Conservation (phyloP, 1,140 invertebrate genomes). For the Lanistes nyassanus region DNA sequence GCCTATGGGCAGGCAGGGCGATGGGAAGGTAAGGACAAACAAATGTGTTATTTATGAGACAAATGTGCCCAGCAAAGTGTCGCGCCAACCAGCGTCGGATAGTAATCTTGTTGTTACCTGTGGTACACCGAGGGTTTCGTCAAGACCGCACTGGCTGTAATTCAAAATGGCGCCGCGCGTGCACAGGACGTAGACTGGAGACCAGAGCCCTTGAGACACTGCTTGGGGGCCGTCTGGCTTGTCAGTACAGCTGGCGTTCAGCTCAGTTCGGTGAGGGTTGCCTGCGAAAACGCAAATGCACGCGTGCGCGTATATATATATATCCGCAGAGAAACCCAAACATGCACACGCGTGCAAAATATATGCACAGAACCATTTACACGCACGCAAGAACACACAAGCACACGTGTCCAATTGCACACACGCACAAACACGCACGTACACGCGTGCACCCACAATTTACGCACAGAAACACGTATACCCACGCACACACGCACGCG, state of each 20-base stretch:
- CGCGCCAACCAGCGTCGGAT: too few relatives aligned
- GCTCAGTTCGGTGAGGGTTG: background rate
- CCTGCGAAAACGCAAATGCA: background rate
- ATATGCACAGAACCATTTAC: too few relatives aligned
- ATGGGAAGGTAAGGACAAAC: too few relatives aligned
- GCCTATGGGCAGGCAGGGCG: too few relatives aligned
- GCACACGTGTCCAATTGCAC: background rate
- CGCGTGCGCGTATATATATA: background rate
- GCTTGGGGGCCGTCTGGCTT: background rate
- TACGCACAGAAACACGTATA: background rate
- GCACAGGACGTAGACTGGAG: background rate
- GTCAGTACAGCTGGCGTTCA: background rate
- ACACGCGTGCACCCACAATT: background rate
- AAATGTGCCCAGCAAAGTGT: too few relatives aligned
- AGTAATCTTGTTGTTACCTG: background rate
- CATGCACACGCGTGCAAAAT: background rate
- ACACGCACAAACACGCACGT: background rate
- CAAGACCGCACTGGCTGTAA: background rate
- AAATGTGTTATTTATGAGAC: too few relatives aligned
- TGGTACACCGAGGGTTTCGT: background rate
- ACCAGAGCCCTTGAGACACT: background rate
- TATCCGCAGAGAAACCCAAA: background rate
- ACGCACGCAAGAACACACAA: slow-evolving; percentile 6
- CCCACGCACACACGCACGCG: slow-evolving; percentile 6
- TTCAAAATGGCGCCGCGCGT: background rate